phyloP scores from a whole-genome alignment of 1,140 invertebrate genomes.

The Drosophila burlai region DNA sequence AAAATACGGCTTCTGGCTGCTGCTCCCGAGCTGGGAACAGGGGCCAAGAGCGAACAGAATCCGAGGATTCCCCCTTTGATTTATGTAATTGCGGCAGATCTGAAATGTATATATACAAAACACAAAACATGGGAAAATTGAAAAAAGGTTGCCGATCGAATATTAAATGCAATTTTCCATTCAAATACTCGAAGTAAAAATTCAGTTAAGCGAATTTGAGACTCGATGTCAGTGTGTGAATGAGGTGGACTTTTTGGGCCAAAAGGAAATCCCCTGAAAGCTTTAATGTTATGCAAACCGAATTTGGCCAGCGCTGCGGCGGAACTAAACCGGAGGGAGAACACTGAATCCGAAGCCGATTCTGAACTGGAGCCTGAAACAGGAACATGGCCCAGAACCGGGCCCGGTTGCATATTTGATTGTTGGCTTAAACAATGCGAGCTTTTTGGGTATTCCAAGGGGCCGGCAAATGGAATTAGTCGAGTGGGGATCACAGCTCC shows the following conservation, averaged over 20 bases:
- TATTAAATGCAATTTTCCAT: slow-evolving; percentile 39
- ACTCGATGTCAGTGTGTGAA: slow-evolving; percentile 29
- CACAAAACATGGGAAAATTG: slow-evolving; percentile 29
- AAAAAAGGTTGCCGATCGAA: slow-evolving; percentile 36
- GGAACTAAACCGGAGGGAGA: slow-evolving; percentile 4
- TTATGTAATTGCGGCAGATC: slow-evolving; percentile 46
- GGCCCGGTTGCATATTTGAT: slow-evolving; percentile 71
- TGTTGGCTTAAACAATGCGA: slow-evolving; percentile 64
- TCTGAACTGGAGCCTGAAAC: slow-evolving; percentile 4
- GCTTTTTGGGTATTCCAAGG: slow-evolving; percentile 59
- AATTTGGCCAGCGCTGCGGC: slow-evolving; percentile 51
- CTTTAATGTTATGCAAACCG: slow-evolving; percentile 72
- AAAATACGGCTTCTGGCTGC: slow-evolving; percentile 54
- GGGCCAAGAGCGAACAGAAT: slow-evolving; percentile 13
- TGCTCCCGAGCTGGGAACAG: slow-evolving; percentile 46
- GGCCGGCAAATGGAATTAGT: slow-evolving; percentile 72
- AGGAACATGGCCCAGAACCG: slow-evolving; percentile 6
- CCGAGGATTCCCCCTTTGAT: slow-evolving; percentile 24
- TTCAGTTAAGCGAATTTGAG: slow-evolving; percentile 13
- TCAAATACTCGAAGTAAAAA: slow-evolving; percentile 13
- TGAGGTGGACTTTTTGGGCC: neutral
- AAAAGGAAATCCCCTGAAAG: slow-evolving; percentile 49
- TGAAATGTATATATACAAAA: slow-evolving; percentile 18
- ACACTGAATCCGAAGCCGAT: neutral
- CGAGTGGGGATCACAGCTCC: slow-evolving; percentile 28